These are phyloP conservation scores for Monoplex corrugatus DNA, from an alignment of 2,888 invertebrate species.

Conservation along the genomic window DNA sequence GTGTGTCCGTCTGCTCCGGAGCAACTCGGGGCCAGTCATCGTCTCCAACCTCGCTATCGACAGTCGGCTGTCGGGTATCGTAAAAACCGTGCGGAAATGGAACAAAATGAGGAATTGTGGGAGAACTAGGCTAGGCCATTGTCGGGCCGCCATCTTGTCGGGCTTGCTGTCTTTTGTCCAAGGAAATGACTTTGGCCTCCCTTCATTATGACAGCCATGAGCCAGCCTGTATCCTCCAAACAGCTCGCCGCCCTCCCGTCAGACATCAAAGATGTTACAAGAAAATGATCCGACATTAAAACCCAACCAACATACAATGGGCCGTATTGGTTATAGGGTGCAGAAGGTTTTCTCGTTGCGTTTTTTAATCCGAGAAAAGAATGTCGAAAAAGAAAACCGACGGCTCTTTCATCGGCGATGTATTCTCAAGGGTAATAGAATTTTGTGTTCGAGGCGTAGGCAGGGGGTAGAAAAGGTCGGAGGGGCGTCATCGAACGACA, in stretches of 20 bases:
- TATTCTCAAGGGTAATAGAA: slow-evolving; percentile 26
- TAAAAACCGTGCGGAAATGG: slow-evolving; percentile 32
- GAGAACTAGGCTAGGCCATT: background rate
- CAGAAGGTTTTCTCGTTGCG: background rate
- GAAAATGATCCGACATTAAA: slow-evolving; percentile 47
- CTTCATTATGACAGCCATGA: background rate
- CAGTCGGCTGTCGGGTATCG: background rate
- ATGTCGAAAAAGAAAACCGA: background rate
- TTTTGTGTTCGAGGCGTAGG: too few relatives aligned
- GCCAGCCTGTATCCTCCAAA: background rate
- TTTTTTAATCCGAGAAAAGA: background rate
- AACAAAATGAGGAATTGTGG: slow-evolving; percentile 26
- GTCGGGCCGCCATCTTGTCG: too few relatives aligned
- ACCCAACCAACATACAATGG: background rate
- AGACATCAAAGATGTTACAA: slow-evolving; percentile 44
- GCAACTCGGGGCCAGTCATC: too few relatives aligned
- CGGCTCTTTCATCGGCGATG: slow-evolving; percentile 4
- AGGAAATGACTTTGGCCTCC: background rate
- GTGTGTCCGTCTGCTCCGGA: too few relatives aligned
- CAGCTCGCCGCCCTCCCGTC: background rate
- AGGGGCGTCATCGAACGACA: too few relatives aligned
- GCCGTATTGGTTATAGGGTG: slow-evolving; percentile 45
- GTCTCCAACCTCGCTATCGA: slow-evolving; percentile 1
- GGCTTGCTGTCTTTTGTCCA: slow-evolving; percentile 2
- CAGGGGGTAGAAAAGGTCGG: too few relatives aligned